Base-by-base conservation (phyloP, 1,140 invertebrate species). In the Cotesia glomerata region DNA sequence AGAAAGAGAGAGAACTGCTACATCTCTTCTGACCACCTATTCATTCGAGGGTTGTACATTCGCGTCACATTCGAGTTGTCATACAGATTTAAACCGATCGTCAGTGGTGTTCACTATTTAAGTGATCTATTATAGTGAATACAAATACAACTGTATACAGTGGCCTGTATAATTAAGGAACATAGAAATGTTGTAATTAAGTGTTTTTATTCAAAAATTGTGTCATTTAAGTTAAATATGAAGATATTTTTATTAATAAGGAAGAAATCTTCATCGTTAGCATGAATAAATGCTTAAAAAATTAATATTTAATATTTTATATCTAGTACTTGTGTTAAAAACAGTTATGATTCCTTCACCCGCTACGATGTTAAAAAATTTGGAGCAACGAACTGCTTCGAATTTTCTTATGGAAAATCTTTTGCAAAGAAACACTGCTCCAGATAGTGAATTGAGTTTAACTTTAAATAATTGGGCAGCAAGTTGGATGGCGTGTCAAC, bases 331-430 rank as follows among this genome's bases (percentile, higher is more conserved):
- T 26, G 26, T 32, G 18, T 59, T 1, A n/a, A n/a, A 73, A 32
- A 62, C 36, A 71, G 52, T 72, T 74, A 78, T 78, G 82, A 79
- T 81, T 85, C 86, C 76, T n/a, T 81, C 84, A 14, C 81, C 86
- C 74, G 85, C 85, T 76, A 82, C 85, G 77, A 87, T 87, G 85
- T 78, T 86, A 74, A 86, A 87, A 75, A 86, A 86, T 76, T 75
- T 86, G 72, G 84, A 86, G 69, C 86, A 86, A 75, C 83, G 85
- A 76, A 80, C 83, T 65, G 85, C 87, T 76, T 86, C 87, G 7
- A 86, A 87, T 7, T 90, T 89, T 74, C 79, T 89, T 13, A 87
- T 90, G 83, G 88, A 90, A 77, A 89, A 89, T 77, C 78, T 90
- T 16, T 81, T 89, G 32, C 84, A 88, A 73, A 89, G 86, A 73